Evolutionary conservation across 2,888 invertebrate species (phyloP).

Genomic region (Diaperis boleti): DNA sequence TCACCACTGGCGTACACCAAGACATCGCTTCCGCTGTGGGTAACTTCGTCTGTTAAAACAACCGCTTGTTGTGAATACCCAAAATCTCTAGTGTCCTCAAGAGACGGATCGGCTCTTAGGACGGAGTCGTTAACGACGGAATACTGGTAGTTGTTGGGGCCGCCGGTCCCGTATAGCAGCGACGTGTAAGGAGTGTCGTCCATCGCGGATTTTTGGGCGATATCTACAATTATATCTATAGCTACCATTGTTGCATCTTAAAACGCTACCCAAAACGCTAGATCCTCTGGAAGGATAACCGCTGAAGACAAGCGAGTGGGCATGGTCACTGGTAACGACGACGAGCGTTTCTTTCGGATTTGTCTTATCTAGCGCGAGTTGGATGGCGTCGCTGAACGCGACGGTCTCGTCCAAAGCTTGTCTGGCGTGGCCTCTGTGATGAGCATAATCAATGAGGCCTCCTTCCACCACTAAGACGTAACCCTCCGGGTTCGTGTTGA

Average conservation of each 20-base stretch:
- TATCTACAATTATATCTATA: slow-evolving; percentile 11
- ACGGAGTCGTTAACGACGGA: slow-evolving; percentile 60
- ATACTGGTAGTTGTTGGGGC: slow-evolving; percentile 75
- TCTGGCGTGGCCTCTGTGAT: slow-evolving; percentile 84
- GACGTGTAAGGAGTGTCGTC: slow-evolving; percentile 81
- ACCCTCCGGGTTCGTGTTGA: slow-evolving; percentile 75
- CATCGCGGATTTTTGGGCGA: slow-evolving; percentile 66
- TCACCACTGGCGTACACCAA: slow-evolving; percentile 83
- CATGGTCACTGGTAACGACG: slow-evolving; percentile 88
- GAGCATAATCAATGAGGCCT: slow-evolving; percentile 87
- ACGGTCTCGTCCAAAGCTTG: slow-evolving; percentile 84
- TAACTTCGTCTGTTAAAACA: slow-evolving; percentile 78
- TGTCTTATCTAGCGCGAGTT: slow-evolving; percentile 73
- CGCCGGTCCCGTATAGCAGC: slow-evolving; percentile 82
- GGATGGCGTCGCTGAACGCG: slow-evolving; percentile 83
- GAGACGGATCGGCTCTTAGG: slow-evolving; percentile 72
- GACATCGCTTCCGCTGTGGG: slow-evolving; percentile 89
- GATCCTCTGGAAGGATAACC: slow-evolving; percentile 80
- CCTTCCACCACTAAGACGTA: slow-evolving; percentile 81
- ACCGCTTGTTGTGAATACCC: slow-evolving; percentile 81
- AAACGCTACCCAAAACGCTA: slow-evolving; percentile 79
- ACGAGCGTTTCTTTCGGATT: slow-evolving; percentile 74
- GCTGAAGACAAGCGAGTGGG: slow-evolving; percentile 82
- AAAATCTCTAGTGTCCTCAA: slow-evolving; percentile 72
- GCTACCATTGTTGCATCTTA: neutral